Conservation (phyloP, 2,888 invertebrate genomes). For the Lasioglossum vierecki region DNA sequence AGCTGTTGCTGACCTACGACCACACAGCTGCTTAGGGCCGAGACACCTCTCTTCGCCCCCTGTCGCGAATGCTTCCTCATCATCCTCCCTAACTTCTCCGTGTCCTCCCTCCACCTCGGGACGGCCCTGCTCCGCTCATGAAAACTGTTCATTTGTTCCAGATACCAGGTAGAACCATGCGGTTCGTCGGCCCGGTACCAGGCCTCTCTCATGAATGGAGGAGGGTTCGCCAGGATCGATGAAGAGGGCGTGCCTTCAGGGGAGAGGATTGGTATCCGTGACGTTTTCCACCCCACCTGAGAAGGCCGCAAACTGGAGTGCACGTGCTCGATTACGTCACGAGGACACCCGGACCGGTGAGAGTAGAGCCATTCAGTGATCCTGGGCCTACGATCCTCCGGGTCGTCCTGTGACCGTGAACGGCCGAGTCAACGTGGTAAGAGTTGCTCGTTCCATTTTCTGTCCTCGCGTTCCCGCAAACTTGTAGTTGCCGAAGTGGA, state of each 20-base stretch:
- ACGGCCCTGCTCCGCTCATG: conserved; percentile 36
- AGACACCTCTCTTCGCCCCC: conserved; percentile 9
- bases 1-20: conserved; percentile 71
- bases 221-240: conserved; percentile 78
- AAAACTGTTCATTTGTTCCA: conserved; percentile 74
- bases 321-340: conserved; percentile 82
- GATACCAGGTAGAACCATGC: conserved; percentile 76
- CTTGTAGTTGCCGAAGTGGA: background rate
- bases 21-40: conserved; percentile 39
- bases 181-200: conserved; percentile 74
- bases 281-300: conserved; percentile 74
- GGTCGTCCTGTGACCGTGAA: background rate
- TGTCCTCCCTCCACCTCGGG: too few relatives aligned
- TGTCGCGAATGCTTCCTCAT: conserved; percentile 23
- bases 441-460: background rate
- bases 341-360: conserved; percentile 65
- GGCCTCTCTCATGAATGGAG: conserved; percentile 78
- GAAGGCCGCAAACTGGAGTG: conserved; percentile 65
- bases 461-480: background rate
- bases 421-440: background rate
- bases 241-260: conserved; percentile 77
- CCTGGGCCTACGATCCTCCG: conserved; percentile 31
- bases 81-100: background rate
- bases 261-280: conserved; percentile 75
- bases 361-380: conserved; percentile 70